phyloP scores from a whole-genome alignment of 1,140 invertebrate species.

The Plodia interpunctella region DNA sequence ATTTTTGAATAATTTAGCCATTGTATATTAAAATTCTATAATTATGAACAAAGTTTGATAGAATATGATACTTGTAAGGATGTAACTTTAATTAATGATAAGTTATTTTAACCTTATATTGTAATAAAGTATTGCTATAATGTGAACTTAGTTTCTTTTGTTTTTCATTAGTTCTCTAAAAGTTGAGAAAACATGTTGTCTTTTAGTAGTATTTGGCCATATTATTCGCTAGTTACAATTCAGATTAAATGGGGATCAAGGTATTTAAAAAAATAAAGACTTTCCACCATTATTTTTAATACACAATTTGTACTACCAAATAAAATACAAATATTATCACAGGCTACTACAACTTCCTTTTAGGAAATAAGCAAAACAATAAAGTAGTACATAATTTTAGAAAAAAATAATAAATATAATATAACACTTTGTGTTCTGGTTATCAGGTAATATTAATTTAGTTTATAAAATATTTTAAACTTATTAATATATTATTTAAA shows the following conservation, averaged over 20 bases:
- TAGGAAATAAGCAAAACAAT: not conserved
- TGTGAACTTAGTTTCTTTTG: no score
- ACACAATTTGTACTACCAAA: constrained; percentile 11
- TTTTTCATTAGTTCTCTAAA: not conserved
- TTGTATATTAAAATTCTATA: constrained; percentile 40
- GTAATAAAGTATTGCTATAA: constrained; percentile 45
- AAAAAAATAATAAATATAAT: not conserved
- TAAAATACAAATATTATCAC: constrained; percentile 12
- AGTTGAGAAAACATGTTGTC: no score
- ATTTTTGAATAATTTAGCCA: constrained; percentile 19
- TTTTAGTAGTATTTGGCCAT: no score
- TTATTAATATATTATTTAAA: not conserved
- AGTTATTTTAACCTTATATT: constrained; percentile 56
- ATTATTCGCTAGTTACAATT: no score
- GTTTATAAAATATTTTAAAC: constrained; percentile 18
- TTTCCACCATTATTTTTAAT: not conserved
- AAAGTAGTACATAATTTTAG: no score
- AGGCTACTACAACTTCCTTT: constrained; percentile 11
- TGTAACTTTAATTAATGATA: constrained; percentile 33
- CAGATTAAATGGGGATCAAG: no score
- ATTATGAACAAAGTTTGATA: constrained; percentile 55
- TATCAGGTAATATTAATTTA: constrained; percentile 20
- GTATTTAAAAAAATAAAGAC: not conserved
- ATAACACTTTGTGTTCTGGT: not conserved
- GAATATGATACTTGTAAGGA: constrained; percentile 34